Percentiles rank a stretch among this genome's conserved stretches.
These are phyloP conservation scores for Drosophila fuyamai DNA, from an alignment of 1,140 invertebrate genomes.

Conservation along the genomic window DNA sequence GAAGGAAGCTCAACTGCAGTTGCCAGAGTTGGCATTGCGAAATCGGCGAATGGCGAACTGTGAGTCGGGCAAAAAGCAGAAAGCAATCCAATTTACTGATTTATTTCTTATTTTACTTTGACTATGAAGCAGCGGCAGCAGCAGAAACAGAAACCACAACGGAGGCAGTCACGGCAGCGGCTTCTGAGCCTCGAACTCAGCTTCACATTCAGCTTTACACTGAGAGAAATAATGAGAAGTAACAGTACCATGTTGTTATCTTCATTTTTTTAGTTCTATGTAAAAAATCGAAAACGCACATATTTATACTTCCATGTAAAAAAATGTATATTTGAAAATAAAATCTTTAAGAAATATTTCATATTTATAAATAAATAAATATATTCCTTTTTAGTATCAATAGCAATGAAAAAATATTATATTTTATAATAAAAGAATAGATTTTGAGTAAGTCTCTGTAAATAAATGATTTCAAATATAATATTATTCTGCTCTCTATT, in stretches of 20 bases:
- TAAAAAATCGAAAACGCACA: too few species aligned
- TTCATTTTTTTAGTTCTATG: too few species aligned
- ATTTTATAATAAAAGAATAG: too few species aligned
- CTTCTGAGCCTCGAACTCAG: slow-evolving; percentile 38
- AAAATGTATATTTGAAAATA: too few species aligned
- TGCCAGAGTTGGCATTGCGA: slow-evolving; percentile 64
- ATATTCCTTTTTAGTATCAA: too few species aligned
- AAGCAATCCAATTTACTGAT: slow-evolving; percentile 83
- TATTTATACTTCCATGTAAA: too few species aligned
- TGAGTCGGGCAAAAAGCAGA: slow-evolving; percentile 59
- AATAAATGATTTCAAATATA: too few species aligned
- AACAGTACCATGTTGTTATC: neutral
- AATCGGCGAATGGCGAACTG: slow-evolving; percentile 53
- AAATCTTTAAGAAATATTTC: too few species aligned
- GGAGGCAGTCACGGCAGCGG: slow-evolving; percentile 69
- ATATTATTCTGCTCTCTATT: too few species aligned
- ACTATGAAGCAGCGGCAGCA: slow-evolving; percentile 66
- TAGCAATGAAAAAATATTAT: too few species aligned
- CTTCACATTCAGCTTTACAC: slow-evolving; percentile 22
- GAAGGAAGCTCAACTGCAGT: slow-evolving; percentile 49
- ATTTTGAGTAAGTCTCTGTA: too few species aligned
- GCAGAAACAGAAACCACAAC: slow-evolving; percentile 64
- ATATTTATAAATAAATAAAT: too few species aligned
- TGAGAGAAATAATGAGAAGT: neutral
- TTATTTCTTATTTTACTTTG: slow-evolving; percentile 84